A percentile compares a stretch with the other conserved stretches of the same genome.
phyloP scores from a whole-genome alignment of 92 coral and sea anemone species.

The Nematostella vectensis region DNA sequence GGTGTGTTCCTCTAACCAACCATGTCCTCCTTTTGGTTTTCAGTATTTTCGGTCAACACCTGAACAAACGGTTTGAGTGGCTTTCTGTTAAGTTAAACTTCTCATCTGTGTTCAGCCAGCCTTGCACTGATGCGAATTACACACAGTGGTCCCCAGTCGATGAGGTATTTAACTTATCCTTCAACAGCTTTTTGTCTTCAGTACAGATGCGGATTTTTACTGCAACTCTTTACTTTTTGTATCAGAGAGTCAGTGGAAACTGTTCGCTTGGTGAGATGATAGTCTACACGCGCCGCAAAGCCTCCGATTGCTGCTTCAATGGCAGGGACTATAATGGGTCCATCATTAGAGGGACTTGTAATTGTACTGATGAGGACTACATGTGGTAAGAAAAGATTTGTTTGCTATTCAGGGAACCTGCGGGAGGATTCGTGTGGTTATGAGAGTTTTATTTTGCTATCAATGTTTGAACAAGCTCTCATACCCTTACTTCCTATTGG shows the following conservation, averaged over 20 bases:
- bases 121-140: constrained; percentile 32
- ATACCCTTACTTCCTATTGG: too few species aligned
- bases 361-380: constrained; percentile 43
- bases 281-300: constrained; percentile 47
- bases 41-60: constrained; percentile 59
- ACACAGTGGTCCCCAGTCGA: constrained; percentile 59
- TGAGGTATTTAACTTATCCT: constrained; percentile 40
- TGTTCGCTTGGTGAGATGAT: constrained; percentile 49
- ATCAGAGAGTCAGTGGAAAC: constrained; percentile 20
- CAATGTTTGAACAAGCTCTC: too few species aligned
- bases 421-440: too few species aligned
- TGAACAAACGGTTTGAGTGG: constrained; percentile 33
- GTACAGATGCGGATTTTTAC: too few species aligned
- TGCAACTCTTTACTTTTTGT: too few species aligned
- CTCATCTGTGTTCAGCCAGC: constrained; percentile 32
- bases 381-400: constrained; percentile 26
- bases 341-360: constrained; percentile 30
- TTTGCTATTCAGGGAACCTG: too few species aligned
- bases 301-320: constrained; percentile 49
- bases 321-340: constrained; percentile 47
- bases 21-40: neutral
- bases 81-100: constrained; percentile 55
- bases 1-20: too few species aligned
- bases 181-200: too few species aligned
- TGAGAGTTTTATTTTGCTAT: too few species aligned